Conservation (phyloP, 2,113 vertebrate species). For the Cricetomys ansorgei region DNA sequence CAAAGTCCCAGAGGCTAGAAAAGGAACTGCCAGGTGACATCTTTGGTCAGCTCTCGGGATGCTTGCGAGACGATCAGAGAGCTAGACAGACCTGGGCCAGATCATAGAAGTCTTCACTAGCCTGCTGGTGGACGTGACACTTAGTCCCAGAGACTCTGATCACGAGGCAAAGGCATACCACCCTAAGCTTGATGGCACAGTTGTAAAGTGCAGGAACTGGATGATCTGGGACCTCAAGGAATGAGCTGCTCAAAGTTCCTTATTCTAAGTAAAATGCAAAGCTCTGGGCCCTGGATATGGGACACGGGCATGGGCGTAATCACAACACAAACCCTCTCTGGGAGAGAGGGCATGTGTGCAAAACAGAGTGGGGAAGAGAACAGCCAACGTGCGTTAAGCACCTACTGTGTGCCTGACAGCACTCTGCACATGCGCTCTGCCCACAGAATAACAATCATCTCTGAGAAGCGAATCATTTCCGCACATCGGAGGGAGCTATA, state of each 20-base stretch:
- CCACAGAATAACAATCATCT: not conserved
- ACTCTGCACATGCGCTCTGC: not conserved
- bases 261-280: not conserved
- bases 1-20: not conserved
- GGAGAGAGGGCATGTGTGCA: not conserved
- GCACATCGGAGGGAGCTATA: not conserved
- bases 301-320: not conserved
- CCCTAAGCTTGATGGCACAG: not conserved
- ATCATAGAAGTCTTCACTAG: not conserved
- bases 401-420: not conserved
- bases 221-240: not conserved
- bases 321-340: not conserved
- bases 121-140: not conserved
- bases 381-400: not conserved
- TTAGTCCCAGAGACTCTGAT: not conserved
- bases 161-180: not conserved
- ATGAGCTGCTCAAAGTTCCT: not conserved
- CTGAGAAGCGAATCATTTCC: not conserved
- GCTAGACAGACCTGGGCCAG: not conserved
- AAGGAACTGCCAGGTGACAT: not conserved
- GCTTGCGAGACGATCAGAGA: not conserved
- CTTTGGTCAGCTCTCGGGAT: not conserved
- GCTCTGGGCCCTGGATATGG: rapidly evolving
- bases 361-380: not conserved
- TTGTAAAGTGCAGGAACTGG: not conserved